Conservation (phyloP, 2,888 invertebrate species). For the Margaritifera margaritifera region DNA sequence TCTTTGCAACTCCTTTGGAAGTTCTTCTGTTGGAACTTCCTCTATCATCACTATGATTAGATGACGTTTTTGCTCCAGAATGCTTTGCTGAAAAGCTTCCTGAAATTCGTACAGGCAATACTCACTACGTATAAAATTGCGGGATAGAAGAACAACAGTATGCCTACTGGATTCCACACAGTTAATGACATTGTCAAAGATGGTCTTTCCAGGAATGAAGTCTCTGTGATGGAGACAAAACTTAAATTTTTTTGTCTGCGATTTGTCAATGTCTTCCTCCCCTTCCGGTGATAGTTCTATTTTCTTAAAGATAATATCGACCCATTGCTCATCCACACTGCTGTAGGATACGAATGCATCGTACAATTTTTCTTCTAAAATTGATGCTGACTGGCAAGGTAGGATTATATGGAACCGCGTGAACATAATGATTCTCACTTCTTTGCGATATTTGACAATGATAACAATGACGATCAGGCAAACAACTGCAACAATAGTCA, state of each 20-base stretch:
- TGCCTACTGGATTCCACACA: slow-evolving; percentile 89
- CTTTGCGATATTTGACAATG: slow-evolving; percentile 28
- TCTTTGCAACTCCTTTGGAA: slow-evolving; percentile 44
- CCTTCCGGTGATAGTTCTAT: slow-evolving; percentile 74
- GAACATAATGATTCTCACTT: slow-evolving; percentile 52
- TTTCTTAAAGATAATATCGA: slow-evolving; percentile 86
- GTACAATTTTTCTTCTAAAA: slow-evolving; percentile 73
- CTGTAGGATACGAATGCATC: slow-evolving; percentile 94
- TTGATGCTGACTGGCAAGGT: slow-evolving; percentile 42
- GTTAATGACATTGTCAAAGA: slow-evolving; percentile 90
- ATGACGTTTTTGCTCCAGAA: slow-evolving; percentile 83
- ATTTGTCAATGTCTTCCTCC: slow-evolving; percentile 75
- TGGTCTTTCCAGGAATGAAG: slow-evolving; percentile 69
- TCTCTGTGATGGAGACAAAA: slow-evolving; percentile 60
- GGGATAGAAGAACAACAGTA: slow-evolving; percentile 90
- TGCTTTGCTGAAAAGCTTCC: slow-evolving; percentile 86
- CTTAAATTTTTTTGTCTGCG: slow-evolving; percentile 25
- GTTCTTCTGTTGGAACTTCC: slow-evolving; percentile 85
- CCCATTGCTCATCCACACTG: slow-evolving; percentile 90
- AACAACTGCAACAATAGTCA: slow-evolving; percentile 23
- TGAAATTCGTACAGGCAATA: slow-evolving; percentile 93
- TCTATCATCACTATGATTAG: slow-evolving; percentile 88
- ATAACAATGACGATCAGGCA: slow-evolving; percentile 16
- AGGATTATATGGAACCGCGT: slow-evolving; percentile 56
- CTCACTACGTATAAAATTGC: slow-evolving; percentile 91